Conservation (phyloP, 2,888 invertebrate genomes). For the Trissoscelio sp. region DNA sequence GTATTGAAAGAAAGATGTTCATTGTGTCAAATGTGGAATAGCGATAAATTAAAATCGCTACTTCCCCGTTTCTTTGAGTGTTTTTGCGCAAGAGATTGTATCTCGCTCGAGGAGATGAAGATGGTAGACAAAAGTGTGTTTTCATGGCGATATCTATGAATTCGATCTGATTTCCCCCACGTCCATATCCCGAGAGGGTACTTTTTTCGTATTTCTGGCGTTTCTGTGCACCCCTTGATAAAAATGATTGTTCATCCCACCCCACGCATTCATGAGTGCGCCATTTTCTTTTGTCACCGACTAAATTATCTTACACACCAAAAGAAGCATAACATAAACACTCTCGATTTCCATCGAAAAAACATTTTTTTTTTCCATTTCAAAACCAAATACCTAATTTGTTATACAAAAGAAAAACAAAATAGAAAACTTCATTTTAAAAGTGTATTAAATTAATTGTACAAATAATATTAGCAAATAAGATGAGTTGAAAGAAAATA, state of each 20-base stretch:
- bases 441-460: neutral
- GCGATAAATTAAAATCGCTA: conserved; percentile 31
- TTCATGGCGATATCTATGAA: conserved; percentile 57
- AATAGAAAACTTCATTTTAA: too few species aligned
- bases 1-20: neutral
- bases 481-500: too few species aligned
- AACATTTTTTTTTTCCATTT: too few species aligned
- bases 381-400: too few species aligned
- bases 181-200: conserved; percentile 60
- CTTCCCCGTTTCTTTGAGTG: conserved; percentile 10
- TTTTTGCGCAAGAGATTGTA: conserved; percentile 42
- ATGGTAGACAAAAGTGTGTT: conserved; percentile 54
- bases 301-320: conserved; percentile 33
- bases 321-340: conserved; percentile 37
- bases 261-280: conserved; percentile 24
- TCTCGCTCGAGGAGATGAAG: conserved; percentile 29
- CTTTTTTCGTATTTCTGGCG: conserved; percentile 68
- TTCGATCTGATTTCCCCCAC: conserved; percentile 63
- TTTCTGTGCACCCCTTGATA: conserved; percentile 65
- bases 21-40: neutral
- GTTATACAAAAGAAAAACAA: too few species aligned
- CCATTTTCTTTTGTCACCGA: conserved; percentile 64
- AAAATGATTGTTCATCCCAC: conserved; percentile 53
- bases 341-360: neutral
- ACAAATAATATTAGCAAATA: too few species aligned